Conservation (phyloP, 2,113 vertebrate species). For the Apistogramma diplotaenia region DNA sequence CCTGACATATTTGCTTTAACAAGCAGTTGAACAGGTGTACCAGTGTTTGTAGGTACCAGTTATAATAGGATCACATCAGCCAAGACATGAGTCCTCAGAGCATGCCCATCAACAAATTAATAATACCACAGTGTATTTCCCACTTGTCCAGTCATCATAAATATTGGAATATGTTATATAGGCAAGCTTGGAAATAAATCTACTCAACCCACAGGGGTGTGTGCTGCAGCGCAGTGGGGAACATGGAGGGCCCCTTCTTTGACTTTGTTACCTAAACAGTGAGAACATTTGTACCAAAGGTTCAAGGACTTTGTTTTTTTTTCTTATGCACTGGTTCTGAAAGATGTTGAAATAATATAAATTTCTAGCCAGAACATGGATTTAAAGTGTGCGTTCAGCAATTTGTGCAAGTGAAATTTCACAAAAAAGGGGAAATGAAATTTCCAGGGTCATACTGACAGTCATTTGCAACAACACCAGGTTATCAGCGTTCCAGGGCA, state of each 20-base stretch:
- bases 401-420: background rate
- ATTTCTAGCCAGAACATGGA: too few species aligned
- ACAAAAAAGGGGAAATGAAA: background rate
- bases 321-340: background rate
- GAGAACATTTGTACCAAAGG: background rate
- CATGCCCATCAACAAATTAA: too few species aligned
- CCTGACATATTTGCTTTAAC: background rate
- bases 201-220: too few species aligned
- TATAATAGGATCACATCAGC: too few species aligned
- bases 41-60: background rate
- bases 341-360: background rate
- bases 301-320: background rate
- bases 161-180: background rate
- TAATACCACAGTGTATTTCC: background rate
- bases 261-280: conserved; percentile 17
- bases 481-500: conserved; percentile 26
- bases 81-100: too few species aligned
- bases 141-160: background rate
- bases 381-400: background rate
- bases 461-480: background rate
- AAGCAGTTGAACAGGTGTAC: background rate
- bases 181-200: background rate
- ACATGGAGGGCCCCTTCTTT: background rate
- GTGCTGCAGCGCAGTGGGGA: too few species aligned
- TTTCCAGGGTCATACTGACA: background rate